Evolutionary conservation across 2,888 invertebrate species (phyloP).

Genomic region (Epiblema foenella): DNA sequence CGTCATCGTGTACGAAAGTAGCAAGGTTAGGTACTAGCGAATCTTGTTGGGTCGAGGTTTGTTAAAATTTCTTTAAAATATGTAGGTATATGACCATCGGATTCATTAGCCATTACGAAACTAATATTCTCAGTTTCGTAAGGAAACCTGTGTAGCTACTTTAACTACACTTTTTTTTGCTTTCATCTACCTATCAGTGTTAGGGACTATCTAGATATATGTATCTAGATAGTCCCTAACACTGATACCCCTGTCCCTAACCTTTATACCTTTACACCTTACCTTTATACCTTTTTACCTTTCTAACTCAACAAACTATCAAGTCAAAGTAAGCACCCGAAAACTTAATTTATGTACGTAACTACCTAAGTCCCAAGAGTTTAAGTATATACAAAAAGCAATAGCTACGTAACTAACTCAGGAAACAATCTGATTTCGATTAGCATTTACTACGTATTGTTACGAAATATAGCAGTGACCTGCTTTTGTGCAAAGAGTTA

Average conservation of each 20-base stretch:
- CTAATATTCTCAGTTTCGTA: no score
- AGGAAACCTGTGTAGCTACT: no score
- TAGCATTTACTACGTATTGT: constrained; percentile 47
- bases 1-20: constrained; percentile 8
- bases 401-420: constrained; percentile 1
- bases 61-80: not conserved
- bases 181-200: no score
- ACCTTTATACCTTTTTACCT: no score
- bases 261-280: no score
- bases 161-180: no score
- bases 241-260: no score
- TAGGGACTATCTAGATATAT: no score
- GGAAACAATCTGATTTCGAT: constrained; percentile 29
- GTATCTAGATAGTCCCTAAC: no score
- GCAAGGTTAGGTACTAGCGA: not conserved
- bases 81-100: not conserved
- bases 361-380: not conserved
- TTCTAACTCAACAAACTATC: no score
- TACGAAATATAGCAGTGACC: constrained; percentile 68
- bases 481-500: constrained; percentile 69
- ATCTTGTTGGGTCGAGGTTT: not conserved
- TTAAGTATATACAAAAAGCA: constrained; percentile 13
- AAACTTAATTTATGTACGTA: not conserved
- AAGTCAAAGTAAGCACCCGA: no score
- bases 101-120: no score